Percentiles rank a stretch among this genome's conserved stretches.
Conservation (phyloP, 2,888 invertebrate genomes). For the Drosophila dives region DNA sequence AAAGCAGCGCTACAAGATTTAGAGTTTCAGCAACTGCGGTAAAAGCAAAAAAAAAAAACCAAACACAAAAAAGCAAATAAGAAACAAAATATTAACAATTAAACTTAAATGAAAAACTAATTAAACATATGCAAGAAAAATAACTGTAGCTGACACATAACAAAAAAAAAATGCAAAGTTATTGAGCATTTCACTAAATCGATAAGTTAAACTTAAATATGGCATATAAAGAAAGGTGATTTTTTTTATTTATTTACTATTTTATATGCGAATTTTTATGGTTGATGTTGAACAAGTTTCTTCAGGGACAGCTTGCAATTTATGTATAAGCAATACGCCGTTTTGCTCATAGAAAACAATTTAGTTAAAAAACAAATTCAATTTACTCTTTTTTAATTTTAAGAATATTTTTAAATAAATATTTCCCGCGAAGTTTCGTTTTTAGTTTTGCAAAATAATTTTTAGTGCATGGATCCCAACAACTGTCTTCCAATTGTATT, state of each 20-base stretch:
- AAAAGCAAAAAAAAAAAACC: constrained; percentile 36
- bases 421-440: neutral
- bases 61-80: constrained; percentile 12
- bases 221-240: constrained; percentile 50
- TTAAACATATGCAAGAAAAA: constrained; percentile 53
- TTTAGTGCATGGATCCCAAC: constrained; percentile 71
- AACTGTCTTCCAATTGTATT: constrained; percentile 79
- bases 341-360: constrained; percentile 64
- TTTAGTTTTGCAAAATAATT: constrained; percentile 31
- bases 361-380: constrained; percentile 7
- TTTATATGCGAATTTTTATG: constrained; percentile 73
- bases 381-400: neutral
- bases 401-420: neutral
- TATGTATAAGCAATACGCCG: constrained; percentile 75
- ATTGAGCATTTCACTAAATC: constrained; percentile 63
- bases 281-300: constrained; percentile 68
- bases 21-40: constrained; percentile 76
- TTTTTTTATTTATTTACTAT: constrained; percentile 62
- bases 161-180: constrained; percentile 53
- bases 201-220: constrained; percentile 46
- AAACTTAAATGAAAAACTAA: constrained; percentile 19
- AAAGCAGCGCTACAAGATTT: constrained; percentile 73
- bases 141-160: constrained; percentile 68
- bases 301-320: constrained; percentile 78
- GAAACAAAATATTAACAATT: constrained; percentile 53